Percentiles rank a stretch among this genome's conserved stretches.
These are phyloP conservation scores for Conger conger DNA, from an alignment of 2,113 vertebrate species.

Conservation along the genomic window DNA sequence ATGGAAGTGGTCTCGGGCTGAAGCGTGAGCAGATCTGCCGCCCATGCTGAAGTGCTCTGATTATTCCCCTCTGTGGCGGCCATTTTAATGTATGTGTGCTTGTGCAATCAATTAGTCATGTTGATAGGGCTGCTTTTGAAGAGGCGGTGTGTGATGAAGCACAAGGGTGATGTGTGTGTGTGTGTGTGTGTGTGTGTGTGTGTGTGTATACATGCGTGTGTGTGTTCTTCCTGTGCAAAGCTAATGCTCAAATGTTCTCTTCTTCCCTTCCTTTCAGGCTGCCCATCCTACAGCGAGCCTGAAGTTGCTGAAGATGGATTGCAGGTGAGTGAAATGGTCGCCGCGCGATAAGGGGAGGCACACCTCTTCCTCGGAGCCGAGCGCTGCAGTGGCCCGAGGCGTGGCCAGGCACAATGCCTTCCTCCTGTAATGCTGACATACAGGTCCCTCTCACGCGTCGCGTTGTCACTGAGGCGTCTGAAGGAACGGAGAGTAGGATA, in stretches of 20 bases:
- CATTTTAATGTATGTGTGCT: neutral
- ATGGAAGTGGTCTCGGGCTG: neutral
- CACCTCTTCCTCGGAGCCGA: neutral
- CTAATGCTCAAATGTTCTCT: neutral
- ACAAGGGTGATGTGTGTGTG: neutral
- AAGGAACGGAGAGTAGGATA: neutral
- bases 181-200: too few species aligned
- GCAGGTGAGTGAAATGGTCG: constrained; percentile 74
- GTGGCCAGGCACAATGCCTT: neutral
- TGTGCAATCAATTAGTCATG: neutral
- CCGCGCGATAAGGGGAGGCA: neutral
- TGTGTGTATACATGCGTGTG: too few species aligned
- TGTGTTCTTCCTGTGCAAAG: neutral
- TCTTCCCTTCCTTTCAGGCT: constrained; percentile 65
- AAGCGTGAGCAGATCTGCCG: neutral
- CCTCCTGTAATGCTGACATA: neutral
- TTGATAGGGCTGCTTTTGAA: neutral
- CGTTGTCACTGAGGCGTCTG: neutral
- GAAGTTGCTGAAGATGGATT: constrained; percentile 80
- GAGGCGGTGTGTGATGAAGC: neutral
- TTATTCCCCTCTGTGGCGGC: neutral
- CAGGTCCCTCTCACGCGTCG: neutral
- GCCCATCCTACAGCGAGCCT: constrained; percentile 75
- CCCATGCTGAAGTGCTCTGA: neutral
- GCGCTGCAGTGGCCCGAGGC: neutral